A percentile compares a stretch with the other conserved stretches of the same genome.
These are phyloP conservation scores for Melipona beecheii DNA, from an alignment of 2,888 invertebrate species.

Conservation along the genomic window DNA sequence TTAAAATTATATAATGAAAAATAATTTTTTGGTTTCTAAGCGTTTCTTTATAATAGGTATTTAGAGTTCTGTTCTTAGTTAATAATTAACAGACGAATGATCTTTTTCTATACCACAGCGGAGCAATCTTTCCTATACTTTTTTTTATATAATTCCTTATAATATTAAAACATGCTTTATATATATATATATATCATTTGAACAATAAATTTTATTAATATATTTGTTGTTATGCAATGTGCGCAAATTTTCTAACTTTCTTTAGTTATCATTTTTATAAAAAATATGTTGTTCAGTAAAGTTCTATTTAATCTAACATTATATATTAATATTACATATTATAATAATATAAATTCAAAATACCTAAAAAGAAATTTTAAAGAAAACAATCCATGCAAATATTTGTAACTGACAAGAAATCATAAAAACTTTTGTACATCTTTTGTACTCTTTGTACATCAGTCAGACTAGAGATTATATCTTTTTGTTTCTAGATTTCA, in stretches of 20 bases:
- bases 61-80: too few relatives aligned
- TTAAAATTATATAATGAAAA: too few relatives aligned
- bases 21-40: too few relatives aligned
- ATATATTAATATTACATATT: not conserved
- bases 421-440: not conserved
- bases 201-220: not conserved
- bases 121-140: too few relatives aligned
- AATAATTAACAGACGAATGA: too few relatives aligned
- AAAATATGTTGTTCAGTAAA: not conserved
- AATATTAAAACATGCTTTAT: not conserved
- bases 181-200: not conserved
- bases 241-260: not conserved
- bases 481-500: constrained; percentile 41
- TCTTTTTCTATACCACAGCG: too few relatives aligned
- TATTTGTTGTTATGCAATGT: not conserved
- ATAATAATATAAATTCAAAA: not conserved
- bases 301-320: not conserved
- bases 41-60: too few relatives aligned
- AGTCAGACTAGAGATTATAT: not conserved
- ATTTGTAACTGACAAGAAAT: not conserved
- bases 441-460: not conserved
- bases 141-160: not conserved
- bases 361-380: not conserved
- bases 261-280: not conserved
- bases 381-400: not conserved